phyloP scores from a whole-genome alignment of 1,140 invertebrate genomes.

The Centruroides sculpturatus region DNA sequence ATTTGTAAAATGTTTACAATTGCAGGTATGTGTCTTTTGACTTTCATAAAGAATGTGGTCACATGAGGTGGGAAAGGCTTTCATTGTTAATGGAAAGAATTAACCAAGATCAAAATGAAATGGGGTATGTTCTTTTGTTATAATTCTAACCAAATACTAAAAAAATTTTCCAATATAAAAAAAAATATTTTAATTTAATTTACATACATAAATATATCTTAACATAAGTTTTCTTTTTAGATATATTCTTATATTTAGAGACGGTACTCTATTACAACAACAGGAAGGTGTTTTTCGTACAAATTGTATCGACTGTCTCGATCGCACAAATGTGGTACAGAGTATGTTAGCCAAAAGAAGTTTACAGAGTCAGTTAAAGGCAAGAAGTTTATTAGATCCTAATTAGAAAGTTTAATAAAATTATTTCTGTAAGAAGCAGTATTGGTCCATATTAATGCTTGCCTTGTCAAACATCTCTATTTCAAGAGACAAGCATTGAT shows the following conservation, averaged over 20 bases:
- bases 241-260: constrained; percentile 62
- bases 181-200: not conserved
- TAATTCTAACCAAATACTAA: not conserved
- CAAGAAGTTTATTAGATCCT: constrained; percentile 2
- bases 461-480: too few relatives aligned
- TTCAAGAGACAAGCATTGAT: too few relatives aligned
- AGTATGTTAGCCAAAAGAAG: constrained; percentile 76
- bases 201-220: not conserved
- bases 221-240: constrained; percentile 25
- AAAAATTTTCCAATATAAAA: not conserved
- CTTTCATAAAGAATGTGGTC: constrained; percentile 94
- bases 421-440: too few relatives aligned
- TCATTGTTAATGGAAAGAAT: constrained; percentile 75
- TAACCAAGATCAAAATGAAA: constrained; percentile 66
- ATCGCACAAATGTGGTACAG: constrained; percentile 98
- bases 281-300: constrained; percentile 87
- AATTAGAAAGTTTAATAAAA: too few relatives aligned
- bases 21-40: constrained; percentile 80
- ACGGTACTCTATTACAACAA: constrained; percentile 51
- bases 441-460: too few relatives aligned
- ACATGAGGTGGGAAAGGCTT: constrained; percentile 86
- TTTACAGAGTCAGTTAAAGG: constrained; percentile 50
- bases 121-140: constrained; percentile 38
- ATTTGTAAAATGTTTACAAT: not conserved
- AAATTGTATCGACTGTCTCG: constrained; percentile 98